Evolutionary conservation across 2,888 invertebrate species (phyloP), one percentile per base, ranked within the genome.

Genomic region (Gymnocheta viridis): DNA sequence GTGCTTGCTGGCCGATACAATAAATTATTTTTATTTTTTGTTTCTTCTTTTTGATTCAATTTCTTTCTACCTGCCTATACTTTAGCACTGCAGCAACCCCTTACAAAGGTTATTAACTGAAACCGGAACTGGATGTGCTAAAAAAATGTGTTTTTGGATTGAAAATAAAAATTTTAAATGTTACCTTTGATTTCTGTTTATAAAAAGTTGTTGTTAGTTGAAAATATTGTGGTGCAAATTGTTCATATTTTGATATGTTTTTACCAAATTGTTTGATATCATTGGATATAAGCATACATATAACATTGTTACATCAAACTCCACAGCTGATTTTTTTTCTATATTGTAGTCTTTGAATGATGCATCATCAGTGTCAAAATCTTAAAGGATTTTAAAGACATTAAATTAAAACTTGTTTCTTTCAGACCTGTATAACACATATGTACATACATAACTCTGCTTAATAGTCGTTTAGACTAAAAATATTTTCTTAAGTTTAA

Each of bases 1-100:
- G 56, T 77, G 70, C 14, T 54, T 76, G 51, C 44, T 70, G 41
- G 14, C 41, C 70, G 24, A 79, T 79, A 70, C 29, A 78, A 64
- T 54, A 64, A 62, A 73, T 58, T 49, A 62, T 60, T 51, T 49
- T 27, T 47, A 60, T 78, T 74, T 54, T 27, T 10, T 35, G n/a
- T 54, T 27, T 14, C 24, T 70, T 56, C 27, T 60, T n/a, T 76
- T 47, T 32, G 24, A n/a, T 56, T 67, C 24, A 14, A 27, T 5
- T 60, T 62, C 6, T 5, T 60, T 62, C 6, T 60, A 19, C 24
- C 47, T 49, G 38, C 17, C n/a, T 74, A 0, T 35, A n/a, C 7
- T 12, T 19, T 35, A 32, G n/a, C n/a, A 32, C 3, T 58, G n/a
- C n/a, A n/a, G n/a, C n/a, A 17, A 58, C 35, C 29, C 32, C 32